Evolutionary conservation across 1,140 invertebrate species (phyloP).

Genomic region (Polypedilum vanderplanki): DNA sequence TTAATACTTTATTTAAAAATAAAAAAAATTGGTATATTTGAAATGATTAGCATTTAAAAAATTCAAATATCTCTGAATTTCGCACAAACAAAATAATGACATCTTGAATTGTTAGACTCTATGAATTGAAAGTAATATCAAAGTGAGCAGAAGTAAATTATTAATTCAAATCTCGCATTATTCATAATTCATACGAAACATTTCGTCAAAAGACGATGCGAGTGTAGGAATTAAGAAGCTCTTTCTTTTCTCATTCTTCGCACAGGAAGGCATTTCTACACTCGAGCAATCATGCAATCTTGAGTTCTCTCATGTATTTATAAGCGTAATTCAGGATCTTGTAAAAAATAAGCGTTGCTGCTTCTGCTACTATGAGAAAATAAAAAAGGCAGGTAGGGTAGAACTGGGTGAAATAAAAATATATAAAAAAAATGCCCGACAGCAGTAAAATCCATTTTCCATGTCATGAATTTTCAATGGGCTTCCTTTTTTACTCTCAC

Average conservation of each 20-base stretch:
- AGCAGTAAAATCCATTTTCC: conserved; percentile 9
- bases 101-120: too few species aligned
- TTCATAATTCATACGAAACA: not conserved
- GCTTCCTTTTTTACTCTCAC: not conserved
- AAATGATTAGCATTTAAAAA: too few species aligned
- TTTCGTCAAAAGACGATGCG: not conserved
- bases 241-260: too few species aligned
- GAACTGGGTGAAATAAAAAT: not conserved
- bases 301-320: too few species aligned
- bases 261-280: not conserved
- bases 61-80: too few species aligned
- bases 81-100: too few species aligned
- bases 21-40: too few species aligned
- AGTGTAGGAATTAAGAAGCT: not conserved
- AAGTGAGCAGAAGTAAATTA: conserved; percentile 4
- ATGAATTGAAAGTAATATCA: not conserved
- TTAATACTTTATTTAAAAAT: too few species aligned
- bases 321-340: too few species aligned
- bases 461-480: conserved; percentile 18
- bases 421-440: too few species aligned
- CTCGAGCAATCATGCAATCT: not conserved
- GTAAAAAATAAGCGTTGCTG: too few species aligned
- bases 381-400: not conserved
- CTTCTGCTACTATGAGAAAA: not conserved
- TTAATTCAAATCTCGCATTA: not conserved